phyloP scores from a whole-genome alignment of 1,140 invertebrate species.

The Monochamus saltuarius region DNA sequence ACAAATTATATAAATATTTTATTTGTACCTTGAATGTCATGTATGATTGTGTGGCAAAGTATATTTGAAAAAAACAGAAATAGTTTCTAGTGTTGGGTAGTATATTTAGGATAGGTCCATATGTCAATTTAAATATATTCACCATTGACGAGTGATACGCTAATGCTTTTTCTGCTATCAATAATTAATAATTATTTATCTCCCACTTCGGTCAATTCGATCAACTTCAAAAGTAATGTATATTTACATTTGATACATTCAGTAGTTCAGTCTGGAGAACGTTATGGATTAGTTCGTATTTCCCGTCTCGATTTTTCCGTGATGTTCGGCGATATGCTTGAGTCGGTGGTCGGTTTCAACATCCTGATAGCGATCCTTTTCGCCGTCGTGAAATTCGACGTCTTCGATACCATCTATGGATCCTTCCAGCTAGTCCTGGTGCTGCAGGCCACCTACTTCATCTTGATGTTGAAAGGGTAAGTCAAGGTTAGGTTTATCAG shows the following conservation, averaged over 20 bases:
- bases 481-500: conserved; percentile 1
- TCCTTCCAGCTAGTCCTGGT: conserved; percentile 41
- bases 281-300: neutral
- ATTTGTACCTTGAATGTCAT: too few relatives aligned
- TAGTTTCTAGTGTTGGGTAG: too few relatives aligned
- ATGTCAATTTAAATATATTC: too few relatives aligned
- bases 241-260: neutral
- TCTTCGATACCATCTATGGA: conserved; percentile 37
- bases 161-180: too few relatives aligned
- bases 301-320: conserved; percentile 5
- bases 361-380: conserved; percentile 20
- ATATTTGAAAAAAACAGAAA: too few relatives aligned
- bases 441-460: conserved; percentile 40
- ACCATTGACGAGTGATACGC: too few relatives aligned
- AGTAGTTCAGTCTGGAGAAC: neutral
- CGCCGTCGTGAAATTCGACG: conserved; percentile 21
- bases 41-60: too few relatives aligned
- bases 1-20: too few relatives aligned
- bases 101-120: too few relatives aligned
- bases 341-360: conserved; percentile 22
- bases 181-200: too few relatives aligned
- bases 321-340: conserved; percentile 11
- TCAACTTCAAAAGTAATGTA: neutral
- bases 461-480: conserved; percentile 42
- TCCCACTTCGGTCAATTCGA: too few relatives aligned